Evolutionary conservation across 2,113 vertebrate genomes (phyloP), one percentile per base, ranked within the genome.

Genomic region (Erpornis zantholeuca): DNA sequence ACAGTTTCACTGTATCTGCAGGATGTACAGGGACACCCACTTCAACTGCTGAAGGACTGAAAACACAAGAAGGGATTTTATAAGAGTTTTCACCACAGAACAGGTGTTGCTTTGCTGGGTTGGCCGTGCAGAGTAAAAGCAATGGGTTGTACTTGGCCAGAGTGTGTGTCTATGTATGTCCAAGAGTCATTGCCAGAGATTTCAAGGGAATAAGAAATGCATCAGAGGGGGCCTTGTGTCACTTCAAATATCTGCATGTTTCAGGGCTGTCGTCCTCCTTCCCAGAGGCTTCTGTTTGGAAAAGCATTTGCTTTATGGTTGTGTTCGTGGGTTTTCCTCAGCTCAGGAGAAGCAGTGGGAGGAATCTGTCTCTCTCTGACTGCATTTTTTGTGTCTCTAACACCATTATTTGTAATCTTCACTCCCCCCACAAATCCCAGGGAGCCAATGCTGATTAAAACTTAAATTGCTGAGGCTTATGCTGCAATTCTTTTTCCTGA

Each of bases 371-470:
- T 83, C 35, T 90, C 29, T 88, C 73, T 81, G 14, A 86, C 86
- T 80, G 33, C 38, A 57, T n/a, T 96, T 66, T 33, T 94, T 91
- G 77, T 65, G 38, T 85, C 50, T 85, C 66, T 80, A 87, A 91
- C 33, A 4, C 23, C 44, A 50, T 95, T 94, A 95, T 95, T 96
- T 90, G 63, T 82, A 76, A 92, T 79, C 57, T 88, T 73, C 31
- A 29, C 42, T 77, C 33, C 66, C 75, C 10, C 13, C 17, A 36
- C 63, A 76, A 92, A 49, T 76, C 78, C 57, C 17, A 8, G 42
- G 24, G 50, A 96, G 54, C 12, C 12, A 24, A 47, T 42, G n/a
- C n/a, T 72, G 54, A 60, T 89, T 94, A 85, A 76, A 93, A 76
- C 9, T 80, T 73, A 59, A 3, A 18, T 73, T 54, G 4, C 54